Evolutionary conservation across 1,140 invertebrate genomes (phyloP), one percentile per base, ranked within the genome.

Genomic region (Varroa destructor): DNA sequence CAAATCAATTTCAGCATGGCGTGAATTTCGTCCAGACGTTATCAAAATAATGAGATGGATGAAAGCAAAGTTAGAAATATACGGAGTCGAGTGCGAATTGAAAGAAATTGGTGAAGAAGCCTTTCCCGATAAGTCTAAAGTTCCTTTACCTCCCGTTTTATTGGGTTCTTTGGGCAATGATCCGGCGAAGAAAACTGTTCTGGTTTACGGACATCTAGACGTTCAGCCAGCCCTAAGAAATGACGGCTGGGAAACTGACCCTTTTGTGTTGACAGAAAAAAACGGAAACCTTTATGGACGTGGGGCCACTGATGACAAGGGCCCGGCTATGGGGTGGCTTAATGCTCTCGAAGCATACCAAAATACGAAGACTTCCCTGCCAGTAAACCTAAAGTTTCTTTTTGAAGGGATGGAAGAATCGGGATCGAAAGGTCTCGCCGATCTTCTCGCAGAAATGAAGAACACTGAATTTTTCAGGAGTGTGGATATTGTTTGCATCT

Each of bases 381-480:
- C 95, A 40, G 86, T 97, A 0, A 98, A 98, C 81, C 77, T 98
- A 0, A 97, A 97, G 81, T 86, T 88, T 79, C 71, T 91, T 36
- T 92, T 98, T 78, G 95, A 99, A 84, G 93, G 91, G 57, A 99
- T 99, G 95, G 96, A 99, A 82, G 96, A 99, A 81, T 89, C 86
- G 76, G 94, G 95, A 5, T 97, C 93, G 73, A 89, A 92, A 80
- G 95, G 95, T 43, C 81, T 99, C 12, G 93, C 97, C 79, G 88
- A 92, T 1, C 80, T 97, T 14, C 81, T 99, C 1, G 81, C 85
- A 74, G 78, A 85, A 3, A 82, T 84, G 74, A 92, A 93, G 79
- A 83, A 87, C 72, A 82, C 79, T 37, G 61, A 67, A 70, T 98
- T 96, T 79, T 83, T 97, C 14, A 83, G 46, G 1, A 67, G 40